Evolutionary conservation across 2,888 invertebrate genomes (phyloP).

Genomic region (Strigamia crassipes): DNA sequence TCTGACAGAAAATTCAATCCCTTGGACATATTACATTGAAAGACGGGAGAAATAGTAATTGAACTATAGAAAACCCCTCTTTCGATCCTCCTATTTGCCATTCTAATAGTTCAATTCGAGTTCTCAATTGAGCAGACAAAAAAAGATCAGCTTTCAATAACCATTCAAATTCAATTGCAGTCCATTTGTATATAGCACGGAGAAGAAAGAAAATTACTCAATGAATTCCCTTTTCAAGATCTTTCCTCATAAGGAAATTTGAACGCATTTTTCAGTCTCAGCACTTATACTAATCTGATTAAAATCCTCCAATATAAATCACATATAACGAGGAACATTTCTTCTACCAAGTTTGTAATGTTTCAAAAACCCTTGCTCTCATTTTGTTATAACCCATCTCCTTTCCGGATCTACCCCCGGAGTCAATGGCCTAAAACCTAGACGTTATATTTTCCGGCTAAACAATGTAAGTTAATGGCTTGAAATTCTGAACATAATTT

Average conservation of each 20-base stretch:
- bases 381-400: too few species aligned
- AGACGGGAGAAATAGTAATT: background rate
- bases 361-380: too few species aligned
- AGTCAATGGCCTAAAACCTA: too few species aligned
- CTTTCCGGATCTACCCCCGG: too few species aligned
- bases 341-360: background rate
- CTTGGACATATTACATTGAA: background rate
- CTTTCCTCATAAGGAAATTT: background rate
- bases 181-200: background rate
- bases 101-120: conserved; percentile 24
- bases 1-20: conserved; percentile 15
- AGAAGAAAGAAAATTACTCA: background rate
- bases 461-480: background rate
- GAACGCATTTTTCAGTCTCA: background rate
- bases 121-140: conserved; percentile 1
- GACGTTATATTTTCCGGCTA: too few species aligned
- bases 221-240: background rate
- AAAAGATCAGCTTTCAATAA: conserved; percentile 14
- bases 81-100: background rate
- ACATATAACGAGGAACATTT: background rate
- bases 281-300: background rate
- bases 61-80: background rate
- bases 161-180: conserved; percentile 24
- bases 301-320: background rate
- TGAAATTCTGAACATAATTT: background rate